Percentiles rank a stretch among this genome's conserved stretches.
These are phyloP conservation scores for Brachypodius melanocephalos DNA, from an alignment of 2,113 vertebrate genomes.

Conservation along the genomic window DNA sequence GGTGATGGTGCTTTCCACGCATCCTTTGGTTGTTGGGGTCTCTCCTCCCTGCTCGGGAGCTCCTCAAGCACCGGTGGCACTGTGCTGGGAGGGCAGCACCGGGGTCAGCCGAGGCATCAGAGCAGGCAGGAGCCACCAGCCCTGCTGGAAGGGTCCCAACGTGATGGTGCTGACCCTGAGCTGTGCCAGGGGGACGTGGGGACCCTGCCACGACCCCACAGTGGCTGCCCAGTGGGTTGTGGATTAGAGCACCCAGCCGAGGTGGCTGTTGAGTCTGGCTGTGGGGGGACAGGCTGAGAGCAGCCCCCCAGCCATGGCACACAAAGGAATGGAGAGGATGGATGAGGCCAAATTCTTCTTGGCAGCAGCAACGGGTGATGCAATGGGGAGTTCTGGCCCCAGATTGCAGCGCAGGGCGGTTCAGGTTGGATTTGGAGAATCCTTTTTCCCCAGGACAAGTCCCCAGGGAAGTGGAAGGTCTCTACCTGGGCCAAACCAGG, in stretches of 20 bases:
- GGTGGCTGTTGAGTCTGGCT: not conserved
- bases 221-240: not conserved
- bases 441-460: not conserved
- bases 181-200: accelerated
- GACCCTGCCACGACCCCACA: not conserved
- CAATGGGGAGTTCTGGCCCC: accelerated
- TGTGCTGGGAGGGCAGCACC: accelerated
- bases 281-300: not conserved
- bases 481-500: not conserved
- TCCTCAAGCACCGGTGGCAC: not conserved
- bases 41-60: not conserved
- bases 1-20: not conserved
- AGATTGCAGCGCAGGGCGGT: accelerated
- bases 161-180: not conserved
- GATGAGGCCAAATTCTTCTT: not conserved
- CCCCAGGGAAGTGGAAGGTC: not conserved
- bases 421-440: not conserved
- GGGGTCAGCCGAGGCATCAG: accelerated
- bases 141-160: not conserved
- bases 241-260: not conserved
- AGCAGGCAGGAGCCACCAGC: not conserved
- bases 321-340: not conserved
- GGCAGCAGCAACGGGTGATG: not conserved
- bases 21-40: not conserved
- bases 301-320: accelerated